Conservation (phyloP, 2,797 vertebrate species). For the Eulemur rubriventer region DNA sequence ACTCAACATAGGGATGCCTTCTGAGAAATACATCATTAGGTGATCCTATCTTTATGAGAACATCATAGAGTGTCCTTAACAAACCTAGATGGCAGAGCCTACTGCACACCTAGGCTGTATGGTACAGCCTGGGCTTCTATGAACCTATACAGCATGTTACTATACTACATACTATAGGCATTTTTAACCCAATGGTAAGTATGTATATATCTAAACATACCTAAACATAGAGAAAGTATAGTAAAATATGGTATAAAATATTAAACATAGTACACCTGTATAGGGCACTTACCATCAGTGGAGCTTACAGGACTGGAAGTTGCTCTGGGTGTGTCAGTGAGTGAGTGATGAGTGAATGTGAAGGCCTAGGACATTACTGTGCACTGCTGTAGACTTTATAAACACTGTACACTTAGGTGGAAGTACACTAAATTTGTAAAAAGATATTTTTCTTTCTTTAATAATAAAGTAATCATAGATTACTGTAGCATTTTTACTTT, state of each 20-base stretch:
- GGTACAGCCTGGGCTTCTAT: background rate
- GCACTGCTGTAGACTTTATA: background rate
- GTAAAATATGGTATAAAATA: background rate
- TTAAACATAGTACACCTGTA: background rate
- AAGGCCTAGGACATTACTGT: background rate
- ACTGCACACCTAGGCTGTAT: background rate
- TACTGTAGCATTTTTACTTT: background rate
- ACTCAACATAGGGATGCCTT: background rate
- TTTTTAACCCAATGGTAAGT: background rate
- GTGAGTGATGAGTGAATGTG: background rate
- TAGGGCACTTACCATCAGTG: background rate
- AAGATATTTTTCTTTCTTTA: background rate
- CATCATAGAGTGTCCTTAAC: background rate
- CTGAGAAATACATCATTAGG: background rate
- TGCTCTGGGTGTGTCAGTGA: background rate
- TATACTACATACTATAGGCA: too few species aligned
- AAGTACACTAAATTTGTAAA: background rate
- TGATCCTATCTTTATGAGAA: background rate
- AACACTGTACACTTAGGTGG: background rate
- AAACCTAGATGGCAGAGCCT: background rate
- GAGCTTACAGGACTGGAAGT: background rate
- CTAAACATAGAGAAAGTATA: background rate
- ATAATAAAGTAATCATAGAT: background rate
- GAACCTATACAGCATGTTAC: background rate
- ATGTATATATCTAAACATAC: background rate